Percentiles rank a stretch among this genome's conserved stretches.
These are phyloP conservation scores for Andrena cerasifolii DNA, from an alignment of 1,140 invertebrate species.

Conservation along the genomic window DNA sequence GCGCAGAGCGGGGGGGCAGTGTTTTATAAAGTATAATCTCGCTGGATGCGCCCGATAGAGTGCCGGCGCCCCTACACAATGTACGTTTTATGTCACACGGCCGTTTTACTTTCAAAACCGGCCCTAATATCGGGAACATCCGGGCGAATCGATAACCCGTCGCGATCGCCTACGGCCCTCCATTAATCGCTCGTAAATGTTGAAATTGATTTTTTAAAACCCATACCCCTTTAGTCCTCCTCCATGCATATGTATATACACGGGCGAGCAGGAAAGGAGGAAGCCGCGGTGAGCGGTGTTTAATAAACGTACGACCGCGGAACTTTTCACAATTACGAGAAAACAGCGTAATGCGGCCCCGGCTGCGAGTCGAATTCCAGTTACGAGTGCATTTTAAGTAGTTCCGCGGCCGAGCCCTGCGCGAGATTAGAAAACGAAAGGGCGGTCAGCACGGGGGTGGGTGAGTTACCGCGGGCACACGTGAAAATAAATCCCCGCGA, in stretches of 20 bases:
- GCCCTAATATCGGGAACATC: conserved; percentile 40
- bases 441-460: too few relatives aligned
- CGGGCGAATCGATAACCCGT: conserved; percentile 35
- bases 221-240: too few relatives aligned
- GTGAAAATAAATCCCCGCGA: too few relatives aligned
- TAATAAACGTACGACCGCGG: conserved; percentile 33
- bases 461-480: too few relatives aligned
- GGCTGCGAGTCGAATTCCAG: background rate
- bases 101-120: conserved; percentile 45
- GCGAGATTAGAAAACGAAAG: background rate
- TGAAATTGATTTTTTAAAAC: conserved; percentile 50
- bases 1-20: background rate
- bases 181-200: conserved; percentile 49
- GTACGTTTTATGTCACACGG: conserved; percentile 31
- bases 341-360: conserved; percentile 29
- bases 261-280: background rate
- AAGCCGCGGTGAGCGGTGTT: background rate
- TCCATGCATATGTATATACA: background rate
- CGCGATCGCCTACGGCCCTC: conserved; percentile 12
- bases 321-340: conserved; percentile 47
- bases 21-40: conserved; percentile 53
- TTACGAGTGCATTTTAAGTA: conserved; percentile 39
- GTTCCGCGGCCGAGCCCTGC: background rate
- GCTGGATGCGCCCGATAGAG: background rate
- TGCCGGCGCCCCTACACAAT: background rate